Evolutionary conservation across 2,888 invertebrate species (phyloP), one percentile per base, ranked within the genome.

Genomic region (Drosophila rubida): DNA sequence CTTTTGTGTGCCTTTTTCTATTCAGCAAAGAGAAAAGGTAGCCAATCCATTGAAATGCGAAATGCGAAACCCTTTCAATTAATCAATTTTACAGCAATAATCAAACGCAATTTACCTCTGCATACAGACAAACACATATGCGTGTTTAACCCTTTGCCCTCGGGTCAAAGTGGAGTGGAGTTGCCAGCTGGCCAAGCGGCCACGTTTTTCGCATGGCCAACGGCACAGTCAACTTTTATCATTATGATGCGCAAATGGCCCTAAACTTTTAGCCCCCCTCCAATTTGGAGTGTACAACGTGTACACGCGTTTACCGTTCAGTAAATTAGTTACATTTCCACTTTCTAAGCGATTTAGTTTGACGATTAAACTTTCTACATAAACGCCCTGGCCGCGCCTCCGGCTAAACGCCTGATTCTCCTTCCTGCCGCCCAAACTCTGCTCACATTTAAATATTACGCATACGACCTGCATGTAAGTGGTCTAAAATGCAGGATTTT

Each of bases 291-390:
- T 25, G 30, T 30, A 30, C 13, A 37, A 13, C 13, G 35, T 14
- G 35, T 37, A 13, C 57, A 22, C 11, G 14, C 30, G 53, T 70
- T 45, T 53, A 49, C 60, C 69, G 65, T 68, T 64, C 62, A 68
- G 73, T 67, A 80, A 88, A 82, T 88, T 84, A 83, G 80, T 84
- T 84, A 68, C 70, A 75, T 77, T 81, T 80, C 61, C 57, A 68
- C 73, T 78, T 83, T 86, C 75, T 75, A 84, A 84, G 84, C 84
- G 84, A 75, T 86, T 88, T 83, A 86, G 88, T 82, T 85, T 85
- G 82, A 82, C 79, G 77, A 79, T 79, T 86, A 66, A 83, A 83
- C 83, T 83, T 83, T 83, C 73, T 75, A 55, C 76, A 87, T 87
- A 82, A 85, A 78, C 82, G 82, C 71, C 65, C 46, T 69, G 80